Evolutionary conservation across 2,113 vertebrate genomes (phyloP).

Genomic region (Nerophis ophidion): DNA sequence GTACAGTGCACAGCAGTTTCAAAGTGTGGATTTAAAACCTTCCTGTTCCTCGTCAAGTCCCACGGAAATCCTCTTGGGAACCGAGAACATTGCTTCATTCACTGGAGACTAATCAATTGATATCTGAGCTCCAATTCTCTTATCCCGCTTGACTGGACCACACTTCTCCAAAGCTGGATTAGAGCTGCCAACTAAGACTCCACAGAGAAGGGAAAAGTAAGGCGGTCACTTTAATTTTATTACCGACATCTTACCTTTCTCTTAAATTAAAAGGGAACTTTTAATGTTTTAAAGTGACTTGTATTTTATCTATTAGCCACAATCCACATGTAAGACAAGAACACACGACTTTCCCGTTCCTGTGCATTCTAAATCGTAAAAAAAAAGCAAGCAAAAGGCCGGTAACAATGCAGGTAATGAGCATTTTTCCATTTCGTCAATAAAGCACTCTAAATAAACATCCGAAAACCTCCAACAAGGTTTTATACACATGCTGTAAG

Average conservation of each 20-base stretch:
- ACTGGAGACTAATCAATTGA: slow-evolving; percentile 49
- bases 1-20: slow-evolving; percentile 20
- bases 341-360: too few species aligned
- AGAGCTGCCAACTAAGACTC: slow-evolving; percentile 15
- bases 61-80: slow-evolving; percentile 53
- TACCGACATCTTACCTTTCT: neutral
- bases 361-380: too few species aligned
- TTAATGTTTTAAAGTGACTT: too few species aligned
- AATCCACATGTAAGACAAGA: too few species aligned
- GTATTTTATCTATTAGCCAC: too few species aligned
- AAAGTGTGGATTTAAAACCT: slow-evolving; percentile 26
- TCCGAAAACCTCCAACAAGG: too few species aligned
- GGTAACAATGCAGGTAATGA: too few species aligned
- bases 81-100: slow-evolving; percentile 40
- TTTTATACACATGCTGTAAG: too few species aligned
- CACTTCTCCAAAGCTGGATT: slow-evolving; percentile 25
- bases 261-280: neutral
- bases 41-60: slow-evolving; percentile 50
- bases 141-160: slow-evolving; percentile 48
- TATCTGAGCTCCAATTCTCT: slow-evolving; percentile 54
- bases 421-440: too few species aligned
- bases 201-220: slow-evolving; percentile 19
- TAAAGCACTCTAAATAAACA: too few species aligned
- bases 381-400: too few species aligned
- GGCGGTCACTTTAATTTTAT: slow-evolving; percentile 21